A percentile compares a stretch with the other conserved stretches of the same genome.
Conservation (phyloP, 2,888 invertebrate genomes). For the Adelognathus sp. region DNA sequence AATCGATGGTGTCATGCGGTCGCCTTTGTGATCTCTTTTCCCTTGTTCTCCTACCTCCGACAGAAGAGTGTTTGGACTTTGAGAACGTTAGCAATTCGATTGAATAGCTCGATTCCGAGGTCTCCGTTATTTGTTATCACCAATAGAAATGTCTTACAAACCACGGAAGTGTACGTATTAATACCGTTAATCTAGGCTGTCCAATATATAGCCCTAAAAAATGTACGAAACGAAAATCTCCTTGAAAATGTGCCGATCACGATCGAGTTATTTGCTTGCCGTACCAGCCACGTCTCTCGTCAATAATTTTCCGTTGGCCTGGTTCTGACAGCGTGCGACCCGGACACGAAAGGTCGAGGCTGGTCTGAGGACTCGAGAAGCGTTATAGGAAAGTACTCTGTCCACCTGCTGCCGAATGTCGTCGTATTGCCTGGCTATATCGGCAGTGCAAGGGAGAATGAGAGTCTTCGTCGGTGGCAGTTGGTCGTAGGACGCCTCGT, state of each 20-base stretch:
- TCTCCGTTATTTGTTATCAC: too few species aligned
- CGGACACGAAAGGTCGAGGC: background rate
- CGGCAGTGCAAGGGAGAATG: slow-evolving; percentile 6
- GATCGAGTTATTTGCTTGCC: slow-evolving; percentile 4
- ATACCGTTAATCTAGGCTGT: too few species aligned
- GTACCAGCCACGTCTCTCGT: slow-evolving; percentile 2
- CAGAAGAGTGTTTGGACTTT: background rate
- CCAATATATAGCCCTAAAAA: too few species aligned
- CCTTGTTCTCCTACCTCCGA: background rate
- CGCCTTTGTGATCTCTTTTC: background rate
- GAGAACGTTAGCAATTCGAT: too few species aligned
- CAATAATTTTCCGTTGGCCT: slow-evolving; percentile 54
- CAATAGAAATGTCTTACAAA: too few species aligned
- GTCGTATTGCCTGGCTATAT: background rate
- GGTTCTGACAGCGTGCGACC: slow-evolving; percentile 12
- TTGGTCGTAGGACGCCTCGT: background rate
- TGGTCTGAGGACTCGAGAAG: background rate
- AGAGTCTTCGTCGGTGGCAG: background rate
- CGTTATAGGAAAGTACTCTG: background rate
- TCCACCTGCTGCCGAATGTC: background rate
- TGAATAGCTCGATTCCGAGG: too few species aligned
- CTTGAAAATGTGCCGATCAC: too few species aligned
- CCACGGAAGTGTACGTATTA: too few species aligned
- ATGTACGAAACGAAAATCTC: too few species aligned
- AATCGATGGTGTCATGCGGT: background rate